These are phyloP conservation scores for Drosophila serrata DNA, from an alignment of 1,140 invertebrate genomes.

Conservation along the genomic window DNA sequence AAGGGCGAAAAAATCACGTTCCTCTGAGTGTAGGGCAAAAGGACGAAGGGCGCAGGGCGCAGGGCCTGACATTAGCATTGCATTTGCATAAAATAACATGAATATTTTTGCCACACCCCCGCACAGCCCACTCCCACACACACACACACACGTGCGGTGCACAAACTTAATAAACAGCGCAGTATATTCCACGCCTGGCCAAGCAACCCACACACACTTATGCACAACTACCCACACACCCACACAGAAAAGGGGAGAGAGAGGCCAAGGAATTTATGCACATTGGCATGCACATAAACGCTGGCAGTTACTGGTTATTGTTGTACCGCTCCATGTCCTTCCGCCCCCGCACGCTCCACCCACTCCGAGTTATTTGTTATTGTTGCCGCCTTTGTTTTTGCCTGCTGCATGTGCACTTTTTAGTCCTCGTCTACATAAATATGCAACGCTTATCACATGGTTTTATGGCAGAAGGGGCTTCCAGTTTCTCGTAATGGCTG, in stretches of 20 bases:
- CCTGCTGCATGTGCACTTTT: slow-evolving; percentile 49
- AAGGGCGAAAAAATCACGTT: slow-evolving; percentile 14
- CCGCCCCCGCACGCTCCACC: neutral
- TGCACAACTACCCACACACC: slow-evolving; percentile 23
- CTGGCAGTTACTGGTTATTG: slow-evolving; percentile 32
- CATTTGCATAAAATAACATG: slow-evolving; percentile 73
- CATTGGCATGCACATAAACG: slow-evolving; percentile 55
- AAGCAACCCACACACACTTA: slow-evolving; percentile 17
- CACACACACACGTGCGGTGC: slow-evolving; percentile 28
- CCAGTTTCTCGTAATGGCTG: slow-evolving; percentile 41
- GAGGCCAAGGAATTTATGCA: slow-evolving; percentile 46
- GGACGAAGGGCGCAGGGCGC: no score
- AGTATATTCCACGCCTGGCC: slow-evolving; percentile 47
- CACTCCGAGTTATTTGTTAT: slow-evolving; percentile 7
- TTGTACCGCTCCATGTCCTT: slow-evolving; percentile 2
- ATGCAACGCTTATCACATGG: slow-evolving; percentile 45
- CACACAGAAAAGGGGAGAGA: neutral
- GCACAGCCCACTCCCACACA: slow-evolving; percentile 6
- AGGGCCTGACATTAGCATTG: slow-evolving; percentile 59
- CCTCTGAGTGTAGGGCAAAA: slow-evolving; percentile 3
- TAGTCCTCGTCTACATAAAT: slow-evolving; percentile 31
- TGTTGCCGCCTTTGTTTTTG: slow-evolving; percentile 25
- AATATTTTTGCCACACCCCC: slow-evolving; percentile 39
- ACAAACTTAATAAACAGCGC: slow-evolving; percentile 74
- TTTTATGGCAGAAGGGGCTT: slow-evolving; percentile 32